These are phyloP conservation scores for Eupithecia vulgata DNA, from an alignment of 2,888 invertebrate species.

Conservation along the genomic window DNA sequence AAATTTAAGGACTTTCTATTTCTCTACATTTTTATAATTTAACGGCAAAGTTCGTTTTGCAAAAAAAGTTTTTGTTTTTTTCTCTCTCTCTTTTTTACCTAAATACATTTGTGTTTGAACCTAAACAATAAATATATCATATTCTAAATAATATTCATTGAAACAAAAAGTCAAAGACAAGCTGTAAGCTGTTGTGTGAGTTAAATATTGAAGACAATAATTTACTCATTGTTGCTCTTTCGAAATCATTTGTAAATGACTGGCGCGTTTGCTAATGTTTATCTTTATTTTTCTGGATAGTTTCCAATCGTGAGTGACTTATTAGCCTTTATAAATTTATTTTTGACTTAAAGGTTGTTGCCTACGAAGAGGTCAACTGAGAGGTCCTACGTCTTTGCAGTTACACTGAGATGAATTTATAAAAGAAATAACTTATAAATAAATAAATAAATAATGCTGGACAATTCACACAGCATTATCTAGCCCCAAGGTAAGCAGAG, in stretches of 20 bases:
- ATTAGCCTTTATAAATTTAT: constrained; percentile 6
- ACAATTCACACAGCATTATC: too few species aligned
- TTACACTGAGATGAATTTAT: background rate
- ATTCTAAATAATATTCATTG: background rate
- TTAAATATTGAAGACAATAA: background rate
- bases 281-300: constrained; percentile 23
- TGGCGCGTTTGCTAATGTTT: constrained; percentile 9
- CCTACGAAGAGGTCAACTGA: background rate
- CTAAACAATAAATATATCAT: background rate
- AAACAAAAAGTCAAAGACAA: background rate
- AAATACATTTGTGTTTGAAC: background rate
- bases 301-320: constrained; percentile 26
- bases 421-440: background rate
- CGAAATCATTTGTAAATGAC: constrained; percentile 2
- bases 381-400: background rate
- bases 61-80: background rate
- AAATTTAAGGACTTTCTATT: background rate
- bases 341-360: constrained; percentile 17
- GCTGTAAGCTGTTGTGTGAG: background rate
- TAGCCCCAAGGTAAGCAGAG: too few species aligned
- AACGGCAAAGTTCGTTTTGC: background rate
- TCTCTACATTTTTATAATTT: background rate
- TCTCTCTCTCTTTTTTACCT: background rate
- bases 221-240: background rate
- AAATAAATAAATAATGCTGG: too few species aligned